Evolutionary conservation across 2,797 vertebrate species (phyloP).

Genomic region (Etheostoma nigrum): DNA sequence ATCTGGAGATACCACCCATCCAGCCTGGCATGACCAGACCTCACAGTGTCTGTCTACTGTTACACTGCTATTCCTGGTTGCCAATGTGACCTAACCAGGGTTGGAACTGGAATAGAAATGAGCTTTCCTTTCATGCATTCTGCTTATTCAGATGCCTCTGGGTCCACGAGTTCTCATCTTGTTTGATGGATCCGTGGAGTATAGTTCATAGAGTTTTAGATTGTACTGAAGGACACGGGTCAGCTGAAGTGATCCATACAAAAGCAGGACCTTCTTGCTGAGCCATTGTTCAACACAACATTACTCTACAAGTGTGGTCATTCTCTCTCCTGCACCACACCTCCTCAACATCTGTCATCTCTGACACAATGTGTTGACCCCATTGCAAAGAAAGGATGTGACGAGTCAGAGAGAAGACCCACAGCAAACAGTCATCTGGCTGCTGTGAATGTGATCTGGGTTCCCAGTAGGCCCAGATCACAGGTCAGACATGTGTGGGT

Average conservation of each 20-base stretch:
- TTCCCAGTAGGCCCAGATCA: slow-evolving; percentile 26
- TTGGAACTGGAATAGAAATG: slow-evolving; percentile 58
- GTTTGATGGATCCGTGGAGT: background rate
- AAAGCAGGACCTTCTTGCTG: background rate
- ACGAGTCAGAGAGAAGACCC: slow-evolving; percentile 28
- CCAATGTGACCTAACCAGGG: slow-evolving; percentile 73
- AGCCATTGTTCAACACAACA: background rate
- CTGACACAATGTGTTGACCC: slow-evolving; percentile 60
- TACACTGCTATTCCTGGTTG: slow-evolving; percentile 85
- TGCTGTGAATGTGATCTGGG: slow-evolving; percentile 40
- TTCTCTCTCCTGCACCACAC: background rate
- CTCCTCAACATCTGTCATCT: slow-evolving; percentile 48
- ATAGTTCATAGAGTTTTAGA: background rate
- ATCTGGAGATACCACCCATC: slow-evolving; percentile 43
- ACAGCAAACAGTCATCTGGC: slow-evolving; percentile 48
- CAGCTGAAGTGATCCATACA: background rate
- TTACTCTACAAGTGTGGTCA: background rate
- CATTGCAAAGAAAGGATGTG: slow-evolving; percentile 52
- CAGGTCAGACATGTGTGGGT: slow-evolving; percentile 42
- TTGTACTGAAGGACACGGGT: background rate
- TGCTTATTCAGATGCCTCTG: slow-evolving; percentile 30
- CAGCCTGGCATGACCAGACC: slow-evolving; percentile 65
- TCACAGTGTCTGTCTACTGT: slow-evolving; percentile 75
- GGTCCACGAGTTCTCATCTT: background rate
- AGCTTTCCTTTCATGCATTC: slow-evolving; percentile 36